Base-by-base conservation (phyloP, 2,888 invertebrate species). In the Cheilosia scutellata region DNA sequence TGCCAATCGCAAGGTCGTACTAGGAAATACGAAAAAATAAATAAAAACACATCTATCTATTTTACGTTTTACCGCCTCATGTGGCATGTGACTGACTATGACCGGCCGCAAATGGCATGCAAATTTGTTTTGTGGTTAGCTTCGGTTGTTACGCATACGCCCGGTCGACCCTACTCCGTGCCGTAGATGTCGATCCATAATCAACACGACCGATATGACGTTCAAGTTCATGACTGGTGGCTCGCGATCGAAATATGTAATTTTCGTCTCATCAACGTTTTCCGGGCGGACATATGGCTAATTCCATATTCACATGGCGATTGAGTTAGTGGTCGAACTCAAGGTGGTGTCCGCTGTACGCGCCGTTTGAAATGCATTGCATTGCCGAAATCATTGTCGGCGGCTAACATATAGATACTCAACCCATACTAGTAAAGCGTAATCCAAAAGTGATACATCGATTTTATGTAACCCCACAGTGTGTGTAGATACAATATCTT, bases 151-250 rank as follows among this genome's bases (percentile, higher is more conserved):
- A 79, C 72, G 29, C 47, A 72, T 76, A 70, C 57, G 65, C 55
- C 44, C 31, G 47, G 51, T 53, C 76, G 76, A 82, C 76, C 82
- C 82, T 44, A 76, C 47, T 58, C 72, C 49, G 33, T 51, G 29
- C 70, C 70, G 42, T 76, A 79, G 55, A 84, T 60, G 58, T 71
- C 55, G 40, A 47, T 63, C 58, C 9, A 58, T n/a, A 47, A 63
- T 51, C 53, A 70, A 20, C 44, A 53, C 40, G n/a, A 29, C 29
- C 65, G 29, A 60, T 70, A 66, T 55, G 58, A 72, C 84, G 58
- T 82, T 86, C 86, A 86, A 86, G 86, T 86, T 86, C 76, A 86
- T 77, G 82, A 86, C 55, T 63, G 33, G 11, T 66, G 51, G 71
- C 31, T 72, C 57, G 76, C 76, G 76, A 40, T 77, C 57, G 16